Evolutionary conservation across 2,888 invertebrate genomes (phyloP).

Genomic region (Argyresthia goedartella): DNA sequence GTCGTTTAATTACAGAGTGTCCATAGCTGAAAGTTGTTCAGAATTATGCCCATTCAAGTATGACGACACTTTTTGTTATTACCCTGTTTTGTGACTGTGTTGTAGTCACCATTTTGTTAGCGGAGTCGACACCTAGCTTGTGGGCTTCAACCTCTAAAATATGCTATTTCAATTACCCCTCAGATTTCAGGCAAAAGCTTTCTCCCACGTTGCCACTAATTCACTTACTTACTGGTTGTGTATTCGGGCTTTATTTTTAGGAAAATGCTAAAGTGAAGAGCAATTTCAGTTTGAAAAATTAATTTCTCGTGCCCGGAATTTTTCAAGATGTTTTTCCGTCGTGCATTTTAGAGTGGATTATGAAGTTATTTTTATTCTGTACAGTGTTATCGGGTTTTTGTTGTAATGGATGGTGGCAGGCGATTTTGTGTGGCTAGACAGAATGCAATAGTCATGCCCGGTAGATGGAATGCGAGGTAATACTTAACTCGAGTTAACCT

Average conservation of each 20-base stretch:
- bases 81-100: too few species aligned
- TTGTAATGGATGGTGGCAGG: too few species aligned
- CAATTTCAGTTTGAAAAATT: background rate
- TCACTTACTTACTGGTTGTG: background rate
- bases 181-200: background rate
- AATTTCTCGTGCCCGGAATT: background rate
- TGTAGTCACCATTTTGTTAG: too few species aligned
- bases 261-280: background rate
- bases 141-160: background rate
- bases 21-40: too few species aligned
- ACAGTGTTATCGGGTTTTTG: too few species aligned
- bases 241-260: background rate
- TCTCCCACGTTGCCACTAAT: background rate
- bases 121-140: too few species aligned
- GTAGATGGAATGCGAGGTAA: background rate
- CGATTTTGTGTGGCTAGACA: background rate
- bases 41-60: too few species aligned
- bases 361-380: too few species aligned
- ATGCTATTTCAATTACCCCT: background rate
- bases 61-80: too few species aligned
- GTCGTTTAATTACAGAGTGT: too few species aligned
- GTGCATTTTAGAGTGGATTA: too few species aligned
- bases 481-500: background rate
- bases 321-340: too few species aligned
- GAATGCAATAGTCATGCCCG: background rate